Conservation (phyloP, 2,797 vertebrate genomes). For the Adelosebastes latens region DNA sequence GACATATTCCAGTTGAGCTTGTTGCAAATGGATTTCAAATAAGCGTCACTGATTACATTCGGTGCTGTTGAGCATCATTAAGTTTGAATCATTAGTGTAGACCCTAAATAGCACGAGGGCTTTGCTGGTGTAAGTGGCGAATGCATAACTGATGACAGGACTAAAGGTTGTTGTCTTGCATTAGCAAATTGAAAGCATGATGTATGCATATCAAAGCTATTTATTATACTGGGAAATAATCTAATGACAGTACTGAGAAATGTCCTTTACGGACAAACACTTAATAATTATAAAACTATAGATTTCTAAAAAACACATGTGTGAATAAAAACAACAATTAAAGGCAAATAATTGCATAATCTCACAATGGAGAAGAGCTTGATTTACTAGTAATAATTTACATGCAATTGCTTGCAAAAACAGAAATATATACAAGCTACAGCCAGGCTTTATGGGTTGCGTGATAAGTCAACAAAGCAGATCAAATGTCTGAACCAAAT, state of each 20-base stretch:
- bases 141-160: neutral
- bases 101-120: neutral
- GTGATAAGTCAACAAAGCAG: neutral
- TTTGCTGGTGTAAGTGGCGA: neutral
- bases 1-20: neutral
- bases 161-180: neutral
- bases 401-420: neutral
- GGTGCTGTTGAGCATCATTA: neutral
- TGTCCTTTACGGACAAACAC: neutral
- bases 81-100: conserved; percentile 10
- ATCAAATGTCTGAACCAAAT: neutral
- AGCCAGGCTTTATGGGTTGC: neutral
- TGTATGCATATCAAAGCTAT: neutral
- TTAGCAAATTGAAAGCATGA: neutral
- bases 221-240: neutral
- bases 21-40: conserved; percentile 22
- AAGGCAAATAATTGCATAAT: neutral
- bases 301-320: neutral
- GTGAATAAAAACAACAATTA: neutral
- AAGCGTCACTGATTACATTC: conserved; percentile 14
- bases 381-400: neutral
- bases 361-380: neutral
- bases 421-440: neutral
- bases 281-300: neutral
- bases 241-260: neutral